phyloP scores from a whole-genome alignment of 2,888 invertebrate species.

The Reticulitermes lucifugus region DNA sequence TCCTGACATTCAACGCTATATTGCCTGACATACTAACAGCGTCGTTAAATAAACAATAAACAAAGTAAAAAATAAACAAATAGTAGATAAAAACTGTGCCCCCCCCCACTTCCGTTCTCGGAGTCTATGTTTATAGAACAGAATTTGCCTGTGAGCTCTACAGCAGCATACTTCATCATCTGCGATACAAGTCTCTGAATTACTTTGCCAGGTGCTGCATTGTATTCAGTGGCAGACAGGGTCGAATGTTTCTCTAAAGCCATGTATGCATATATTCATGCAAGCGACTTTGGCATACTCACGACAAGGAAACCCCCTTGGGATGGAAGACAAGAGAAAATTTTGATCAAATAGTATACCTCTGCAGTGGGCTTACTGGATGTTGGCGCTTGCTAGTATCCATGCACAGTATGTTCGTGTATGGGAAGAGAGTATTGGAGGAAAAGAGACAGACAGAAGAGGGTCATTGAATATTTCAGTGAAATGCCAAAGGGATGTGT shows the following conservation, averaged over 20 bases:
- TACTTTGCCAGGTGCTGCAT: not conserved
- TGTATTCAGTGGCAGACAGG: not conserved
- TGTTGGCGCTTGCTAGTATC: not conserved
- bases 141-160: not conserved
- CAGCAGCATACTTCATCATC: not conserved
- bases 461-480: constrained; percentile 24
- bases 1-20: no score
- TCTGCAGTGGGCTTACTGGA: not conserved
- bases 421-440: not conserved
- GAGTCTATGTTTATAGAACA: no score
- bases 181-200: not conserved
- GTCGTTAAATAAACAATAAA: no score
- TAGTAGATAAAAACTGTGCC: no score
- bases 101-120: no score
- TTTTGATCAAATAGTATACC: constrained; percentile 33
- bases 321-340: constrained; percentile 23
- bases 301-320: constrained; percentile 16
- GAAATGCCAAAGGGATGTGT: constrained; percentile 26
- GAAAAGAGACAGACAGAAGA: not conserved
- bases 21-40: no score
- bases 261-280: constrained; percentile 37
- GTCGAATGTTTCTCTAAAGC: not conserved
- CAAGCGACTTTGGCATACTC: not conserved
- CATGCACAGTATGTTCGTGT: not conserved
- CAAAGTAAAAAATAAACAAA: no score